Base-by-base conservation (phyloP, 1,140 invertebrate genomes). In the Sminthurinus signatus region DNA sequence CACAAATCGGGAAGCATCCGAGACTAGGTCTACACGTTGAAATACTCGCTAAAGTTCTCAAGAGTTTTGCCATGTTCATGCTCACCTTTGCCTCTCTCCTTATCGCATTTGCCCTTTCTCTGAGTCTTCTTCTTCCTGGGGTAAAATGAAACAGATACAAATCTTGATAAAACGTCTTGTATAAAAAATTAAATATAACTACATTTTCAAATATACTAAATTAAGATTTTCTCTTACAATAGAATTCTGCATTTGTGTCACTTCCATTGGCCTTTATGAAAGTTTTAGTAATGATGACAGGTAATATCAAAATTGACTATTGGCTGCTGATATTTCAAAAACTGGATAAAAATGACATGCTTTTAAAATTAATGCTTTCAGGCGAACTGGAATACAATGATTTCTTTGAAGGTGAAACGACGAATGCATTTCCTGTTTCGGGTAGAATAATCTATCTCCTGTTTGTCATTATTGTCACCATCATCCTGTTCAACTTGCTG, bases 401-500 rank as follows among this genome's bases (percentile, higher is more conserved):
- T 17, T 56, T 63, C 39, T 51, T 44, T 21, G 62, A 63, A 17
- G n/a, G 5, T 1, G 39, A 43, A 1, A 48, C 52, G 17, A n/a
- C n/a, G n/a, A n/a, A n/a, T n/a, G 36, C 62, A 10, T 63, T 63
- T 46, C 71, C 65, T 25, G 65, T 70, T 1, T 72, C 75, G 8
- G 65, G 72, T 10, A 73, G 75, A 42, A 31, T 75, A 0, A 69
- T 75, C 14, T 75, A 74, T 60, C 51, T 64, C 1, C 58, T 73
- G 2, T 76, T 76, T 64, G 65, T 75, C 1, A 65, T 76, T 1
- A 67, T 76, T n/a, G 73, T 75, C 43, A 72, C 75, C 15, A 74
- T 76, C 23, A 76, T 75, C 19, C 68, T 76, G 3, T 74, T 76
- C 68, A 76, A 76, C 51, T 60, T 76, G 0, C 68, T 76, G 1